Conservation (phyloP, 2,113 vertebrate species). For the Brachyhypopomus occidentalis region DNA sequence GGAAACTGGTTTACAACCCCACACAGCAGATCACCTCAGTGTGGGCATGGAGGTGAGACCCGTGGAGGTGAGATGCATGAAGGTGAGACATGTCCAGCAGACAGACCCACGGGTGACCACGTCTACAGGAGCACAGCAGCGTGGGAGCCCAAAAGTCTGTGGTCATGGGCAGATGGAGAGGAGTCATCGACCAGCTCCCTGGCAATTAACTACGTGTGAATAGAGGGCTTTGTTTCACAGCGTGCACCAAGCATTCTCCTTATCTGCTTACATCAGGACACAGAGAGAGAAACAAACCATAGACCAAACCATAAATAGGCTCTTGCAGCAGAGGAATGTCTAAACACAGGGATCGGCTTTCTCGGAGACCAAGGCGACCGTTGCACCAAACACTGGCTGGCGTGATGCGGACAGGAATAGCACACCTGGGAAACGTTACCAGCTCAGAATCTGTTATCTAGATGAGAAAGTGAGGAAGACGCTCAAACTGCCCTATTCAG, state of each 20-base stretch:
- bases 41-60: no score
- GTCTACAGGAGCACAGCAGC: background rate
- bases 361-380: conserved; percentile 55
- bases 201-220: conserved; percentile 57
- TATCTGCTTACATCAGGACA: conserved; percentile 56
- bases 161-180: background rate
- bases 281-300: conserved; percentile 48
- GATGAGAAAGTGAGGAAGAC: background rate
- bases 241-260: background rate
- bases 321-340: conserved; percentile 63
- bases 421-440: background rate
- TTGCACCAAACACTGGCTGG: conserved; percentile 63
- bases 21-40: no score
- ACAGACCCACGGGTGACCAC: background rate
- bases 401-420: conserved; percentile 46
- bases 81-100: no score
- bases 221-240: conserved; percentile 64
- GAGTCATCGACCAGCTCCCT: background rate
- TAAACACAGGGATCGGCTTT: conserved; percentile 67
- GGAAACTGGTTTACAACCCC: no score
- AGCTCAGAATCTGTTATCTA: background rate
- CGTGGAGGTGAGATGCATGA: no score
- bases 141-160: background rate
- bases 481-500: no score
- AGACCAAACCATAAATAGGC: conserved; percentile 57